A percentile compares a stretch with the other conserved stretches of the same genome.
Conservation (phyloP, 1,140 invertebrate species). For the Mylabris phalerata region DNA sequence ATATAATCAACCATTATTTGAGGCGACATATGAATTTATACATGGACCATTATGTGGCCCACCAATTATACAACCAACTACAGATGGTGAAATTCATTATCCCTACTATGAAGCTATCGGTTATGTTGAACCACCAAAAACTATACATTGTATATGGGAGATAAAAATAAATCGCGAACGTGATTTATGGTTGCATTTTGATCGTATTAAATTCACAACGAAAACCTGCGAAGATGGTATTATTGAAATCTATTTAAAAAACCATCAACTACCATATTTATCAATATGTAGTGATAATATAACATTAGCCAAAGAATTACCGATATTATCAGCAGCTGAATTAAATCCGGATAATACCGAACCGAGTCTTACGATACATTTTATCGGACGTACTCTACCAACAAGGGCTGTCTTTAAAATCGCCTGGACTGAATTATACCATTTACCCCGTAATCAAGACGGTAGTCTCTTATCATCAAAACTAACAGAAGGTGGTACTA, state of each 20-base stretch:
- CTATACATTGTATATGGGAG: conserved; percentile 83
- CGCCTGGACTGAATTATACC: conserved; percentile 83
- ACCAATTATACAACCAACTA: conserved; percentile 63
- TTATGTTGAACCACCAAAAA: conserved; percentile 63
- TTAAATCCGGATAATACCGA: conserved; percentile 57
- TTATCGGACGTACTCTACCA: conserved; percentile 56
- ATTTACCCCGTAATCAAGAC: conserved; percentile 72
- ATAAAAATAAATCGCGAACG: conserved; percentile 69
- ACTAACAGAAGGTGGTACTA: conserved; percentile 52
- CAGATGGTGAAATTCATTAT: conserved; percentile 77
- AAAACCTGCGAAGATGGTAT: conserved; percentile 76
- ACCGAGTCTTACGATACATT: conserved; percentile 42
- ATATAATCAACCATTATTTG: conserved; percentile 69
- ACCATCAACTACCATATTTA: conserved; percentile 60
- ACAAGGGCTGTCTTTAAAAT: conserved; percentile 77
- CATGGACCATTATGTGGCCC: conserved; percentile 82
- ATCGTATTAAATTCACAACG: conserved; percentile 74
- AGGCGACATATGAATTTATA: conserved; percentile 79
- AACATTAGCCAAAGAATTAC: conserved; percentile 65
- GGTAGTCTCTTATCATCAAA: conserved; percentile 69
- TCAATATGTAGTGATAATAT: conserved; percentile 78
- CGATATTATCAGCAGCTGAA: conserved; percentile 68
- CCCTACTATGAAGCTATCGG: conserved; percentile 77
- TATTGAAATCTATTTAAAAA: conserved; percentile 72
- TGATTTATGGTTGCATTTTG: conserved; percentile 79